A percentile compares a stretch with the other conserved stretches of the same genome.
Evolutionary conservation across 2,888 invertebrate genomes (phyloP).

Genomic region (Oligia fasciuncula): DNA sequence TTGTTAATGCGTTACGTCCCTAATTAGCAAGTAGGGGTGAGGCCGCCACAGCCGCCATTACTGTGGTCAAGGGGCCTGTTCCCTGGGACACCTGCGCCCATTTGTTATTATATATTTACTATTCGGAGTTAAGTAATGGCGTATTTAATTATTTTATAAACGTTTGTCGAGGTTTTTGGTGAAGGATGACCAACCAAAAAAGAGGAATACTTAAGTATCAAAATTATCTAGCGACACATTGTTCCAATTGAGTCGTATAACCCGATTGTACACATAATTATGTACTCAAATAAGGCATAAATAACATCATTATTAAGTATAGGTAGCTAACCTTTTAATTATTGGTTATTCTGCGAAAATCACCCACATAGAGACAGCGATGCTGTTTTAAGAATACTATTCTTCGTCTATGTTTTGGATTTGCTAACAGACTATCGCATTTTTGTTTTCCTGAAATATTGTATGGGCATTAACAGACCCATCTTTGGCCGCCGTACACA

Average conservation of each 20-base stretch:
- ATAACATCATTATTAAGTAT: background rate
- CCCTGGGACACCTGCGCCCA: conserved; percentile 68
- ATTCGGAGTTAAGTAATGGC: conserved; percentile 40
- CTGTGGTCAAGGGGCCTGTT: conserved; percentile 68
- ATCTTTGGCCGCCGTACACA: background rate
- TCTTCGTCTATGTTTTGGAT: background rate
- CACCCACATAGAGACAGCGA: background rate
- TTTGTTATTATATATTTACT: conserved; percentile 52
- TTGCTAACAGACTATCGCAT: background rate
- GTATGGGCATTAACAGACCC: background rate
- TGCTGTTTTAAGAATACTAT: background rate
- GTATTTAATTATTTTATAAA: conserved; percentile 40
- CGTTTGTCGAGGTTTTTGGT: conserved; percentile 2
- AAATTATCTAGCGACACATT: background rate
- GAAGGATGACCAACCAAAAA: background rate
- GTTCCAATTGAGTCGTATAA: too few species aligned
- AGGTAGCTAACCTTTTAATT: background rate
- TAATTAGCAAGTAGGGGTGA: conserved; percentile 70
- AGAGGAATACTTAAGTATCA: background rate
- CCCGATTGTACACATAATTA: background rate
- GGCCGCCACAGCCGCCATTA: conserved; percentile 64
- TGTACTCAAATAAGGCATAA: background rate
- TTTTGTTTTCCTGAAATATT: background rate
- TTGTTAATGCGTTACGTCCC: conserved; percentile 67
- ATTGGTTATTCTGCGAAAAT: background rate